Evolutionary conservation across 1,140 invertebrate species (phyloP), one percentile per base, ranked within the genome.

Genomic region (Euura lappo): DNA sequence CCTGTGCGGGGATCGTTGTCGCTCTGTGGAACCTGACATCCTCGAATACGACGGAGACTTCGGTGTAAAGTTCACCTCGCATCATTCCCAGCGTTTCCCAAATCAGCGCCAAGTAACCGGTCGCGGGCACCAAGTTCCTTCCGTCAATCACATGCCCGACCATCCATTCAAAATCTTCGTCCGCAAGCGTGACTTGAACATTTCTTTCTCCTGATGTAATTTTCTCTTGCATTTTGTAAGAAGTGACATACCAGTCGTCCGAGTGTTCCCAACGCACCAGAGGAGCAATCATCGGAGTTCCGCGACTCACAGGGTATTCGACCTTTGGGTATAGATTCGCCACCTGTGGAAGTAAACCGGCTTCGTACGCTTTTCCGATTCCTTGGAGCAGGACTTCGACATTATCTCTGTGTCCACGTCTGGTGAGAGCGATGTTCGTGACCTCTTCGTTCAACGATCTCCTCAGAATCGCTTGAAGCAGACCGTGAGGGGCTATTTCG

Each of bases 41-140:
- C 82, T 98, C 94, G 83, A 98, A 97, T 1, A 95, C 90, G 0
- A 98, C 93, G 0, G 94, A 91, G 6, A 96, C 87, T 79, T 96
- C 92, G 64, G 93, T 92, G 78, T 90, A 93, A 1, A 90, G 82
- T 69, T 92, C 88, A 69, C 93, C 93, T 79, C 91, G 90, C 88
- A 96, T 91, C 84, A 94, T 91, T n/a, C 93, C 94, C 28, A 98
- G 81, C 2, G 95, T 95, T 84, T 96, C 94, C 97, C 97, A 98
- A 1, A 95, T 95, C 11, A 98, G 86, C 4, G 92, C 85, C 71
- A 95, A 79, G 80, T 95, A 99, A 43, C 96, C 96, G 7, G 97
- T 97, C 0, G 96, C 97, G 2, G 97, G 97, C 74, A 95, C 93
- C 0, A 98, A 82, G 76, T 95, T 94, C 78, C 96, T 91, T 2